A percentile compares a stretch with the other conserved stretches of the same genome.
These are phyloP conservation scores for Diplodus puntazzo DNA, from an alignment of 2,797 vertebrate species.

Conservation along the genomic window DNA sequence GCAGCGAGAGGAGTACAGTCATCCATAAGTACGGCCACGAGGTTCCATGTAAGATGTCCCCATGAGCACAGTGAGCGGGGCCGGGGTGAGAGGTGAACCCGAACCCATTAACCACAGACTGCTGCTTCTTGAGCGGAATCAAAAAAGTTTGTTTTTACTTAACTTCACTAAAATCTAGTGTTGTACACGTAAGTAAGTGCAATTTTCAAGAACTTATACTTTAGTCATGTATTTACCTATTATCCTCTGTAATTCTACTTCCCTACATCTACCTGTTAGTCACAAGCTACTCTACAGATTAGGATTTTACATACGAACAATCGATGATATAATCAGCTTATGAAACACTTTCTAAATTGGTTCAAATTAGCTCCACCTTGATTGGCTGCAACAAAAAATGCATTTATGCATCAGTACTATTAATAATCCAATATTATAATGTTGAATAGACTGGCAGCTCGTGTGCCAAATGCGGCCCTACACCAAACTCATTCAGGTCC, in stretches of 20 bases:
- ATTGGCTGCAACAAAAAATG: too few species aligned
- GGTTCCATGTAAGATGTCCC: slow-evolving; percentile 36
- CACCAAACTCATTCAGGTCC: too few species aligned
- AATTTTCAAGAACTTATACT: not conserved
- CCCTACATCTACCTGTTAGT: not conserved
- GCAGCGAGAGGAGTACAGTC: not conserved
- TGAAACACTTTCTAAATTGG: too few species aligned
- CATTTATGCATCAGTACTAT: not conserved
- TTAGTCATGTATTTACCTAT: not conserved
- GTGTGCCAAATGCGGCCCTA: too few species aligned
- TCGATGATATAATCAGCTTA: too few species aligned
- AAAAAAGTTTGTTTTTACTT: slow-evolving; percentile 1
- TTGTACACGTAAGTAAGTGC: not conserved
- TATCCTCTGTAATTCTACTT: too few species aligned
- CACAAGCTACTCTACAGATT: not conserved
- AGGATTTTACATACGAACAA: not conserved
- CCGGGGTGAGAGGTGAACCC: slow-evolving; percentile 51
- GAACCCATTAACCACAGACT: slow-evolving; percentile 65
- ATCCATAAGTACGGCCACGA: slow-evolving; percentile 39
- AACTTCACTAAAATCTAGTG: not conserved
- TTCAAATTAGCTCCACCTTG: too few species aligned
- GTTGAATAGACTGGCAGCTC: too few species aligned
- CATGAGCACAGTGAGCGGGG: slow-evolving; percentile 20
- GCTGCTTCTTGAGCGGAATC: slow-evolving; percentile 22
- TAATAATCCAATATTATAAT: not conserved